Base-by-base conservation (phyloP, 1,140 invertebrate species). In the Olivierus martensii region DNA sequence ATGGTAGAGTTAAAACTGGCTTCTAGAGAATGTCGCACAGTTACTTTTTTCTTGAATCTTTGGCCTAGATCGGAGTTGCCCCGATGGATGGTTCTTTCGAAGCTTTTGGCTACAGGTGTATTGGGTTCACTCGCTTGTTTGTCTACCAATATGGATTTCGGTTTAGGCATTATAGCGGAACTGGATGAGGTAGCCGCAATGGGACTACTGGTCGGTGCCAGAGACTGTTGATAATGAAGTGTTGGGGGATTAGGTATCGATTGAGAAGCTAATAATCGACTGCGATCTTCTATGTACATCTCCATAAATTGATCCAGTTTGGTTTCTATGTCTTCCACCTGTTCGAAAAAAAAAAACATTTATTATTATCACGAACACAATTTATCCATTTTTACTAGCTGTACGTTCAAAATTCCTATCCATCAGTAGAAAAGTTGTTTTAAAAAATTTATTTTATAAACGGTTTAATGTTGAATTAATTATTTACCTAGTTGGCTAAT, bases 241-340 rank as follows among this genome's bases (percentile, higher is more conserved):
- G 57, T 53, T 28, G 59, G 59, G 53, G 61, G 52, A 21, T 17
- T 46, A 46, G 62, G 62, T 45, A 57, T 53, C 49, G 51, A 43
- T 49, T 52, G 56, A 34, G 47, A 53, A 42, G 53, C 60, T 57
- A 53, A 63, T 56, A 36, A 18, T 11, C 45, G 53, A 17, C 49
- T 51, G 12, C 44, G 47, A n/a, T 93, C 88, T 69, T 91, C 87
- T 75, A 88, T 79, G 67, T 92, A 91, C 71, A 93, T 76, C 66
- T 94, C 89, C 65, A 94, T 79, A 62, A 95, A 77, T 69, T 91
- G 80, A 71, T 94, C 88, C 65, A 95, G 73, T 75, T 94, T 94
- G 63, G 78, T 79, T 73, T 93, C 89, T 69, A 90, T 89, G 67
- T 92, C 87, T 66, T 91, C 88, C 62, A 92, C 85, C 87, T 92